Evolutionary conservation across 2,888 invertebrate species (phyloP).

Genomic region (Halocaridina rubra): DNA sequence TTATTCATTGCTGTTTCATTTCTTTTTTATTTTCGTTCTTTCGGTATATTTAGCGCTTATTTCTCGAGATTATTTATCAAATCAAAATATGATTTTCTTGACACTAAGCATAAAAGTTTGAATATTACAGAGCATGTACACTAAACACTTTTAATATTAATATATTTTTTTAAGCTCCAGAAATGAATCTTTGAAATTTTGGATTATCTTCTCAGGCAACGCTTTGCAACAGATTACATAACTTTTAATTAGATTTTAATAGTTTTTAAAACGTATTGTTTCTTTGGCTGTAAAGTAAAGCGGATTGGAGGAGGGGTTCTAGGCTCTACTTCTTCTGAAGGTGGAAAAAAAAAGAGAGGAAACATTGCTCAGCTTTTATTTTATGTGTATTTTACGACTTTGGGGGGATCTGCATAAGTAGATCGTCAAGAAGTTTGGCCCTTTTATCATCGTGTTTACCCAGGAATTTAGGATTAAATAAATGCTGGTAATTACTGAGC

Average conservation of each 20-base stretch:
- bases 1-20: neutral
- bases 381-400: neutral
- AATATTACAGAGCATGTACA: no score
- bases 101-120: no score
- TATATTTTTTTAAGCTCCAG: no score
- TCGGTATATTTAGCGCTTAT: neutral
- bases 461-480: constrained; percentile 57
- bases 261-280: neutral
- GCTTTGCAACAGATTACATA: no score
- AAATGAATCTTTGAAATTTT: no score
- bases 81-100: no score
- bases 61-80: neutral
- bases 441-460: constrained; percentile 45
- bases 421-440: constrained; percentile 40
- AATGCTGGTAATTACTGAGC: constrained; percentile 48
- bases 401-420: constrained; percentile 32
- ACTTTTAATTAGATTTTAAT: neutral
- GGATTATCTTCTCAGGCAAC: no score
- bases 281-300: neutral
- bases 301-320: no score
- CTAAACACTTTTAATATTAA: no score
- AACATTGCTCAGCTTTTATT: neutral
- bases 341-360: no score
- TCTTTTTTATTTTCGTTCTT: no score
- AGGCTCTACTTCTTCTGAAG: no score